These are phyloP conservation scores for Heteropelma amictum DNA, from an alignment of 2,888 invertebrate species.

Conservation along the genomic window DNA sequence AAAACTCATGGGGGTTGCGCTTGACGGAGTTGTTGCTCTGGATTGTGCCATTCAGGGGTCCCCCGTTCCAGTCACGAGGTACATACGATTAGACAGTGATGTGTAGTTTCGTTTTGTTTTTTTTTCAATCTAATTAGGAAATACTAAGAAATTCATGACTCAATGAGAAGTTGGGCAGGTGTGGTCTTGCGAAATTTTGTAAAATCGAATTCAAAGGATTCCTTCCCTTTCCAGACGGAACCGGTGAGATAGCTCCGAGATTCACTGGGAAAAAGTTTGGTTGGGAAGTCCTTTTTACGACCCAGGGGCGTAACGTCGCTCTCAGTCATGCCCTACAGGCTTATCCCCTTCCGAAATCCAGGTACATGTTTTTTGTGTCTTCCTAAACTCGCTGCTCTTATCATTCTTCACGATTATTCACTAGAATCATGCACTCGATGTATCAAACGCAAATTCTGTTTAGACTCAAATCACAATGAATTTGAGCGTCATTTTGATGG, in stretches of 20 bases:
- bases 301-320: slow-evolving; percentile 76
- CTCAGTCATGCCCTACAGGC: slow-evolving; percentile 87
- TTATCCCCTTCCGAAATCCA: slow-evolving; percentile 86
- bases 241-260: slow-evolving; percentile 83
- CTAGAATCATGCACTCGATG: neutral
- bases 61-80: slow-evolving; percentile 85
- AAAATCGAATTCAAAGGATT: too few species aligned
- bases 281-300: slow-evolving; percentile 78
- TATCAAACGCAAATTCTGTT: too few species aligned
- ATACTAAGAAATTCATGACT: neutral
- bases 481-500: too few species aligned
- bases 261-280: slow-evolving; percentile 78
- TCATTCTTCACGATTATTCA: neutral
- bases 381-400: neutral
- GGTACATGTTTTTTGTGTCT: slow-evolving; percentile 79
- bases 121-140: neutral
- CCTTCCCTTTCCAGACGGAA: slow-evolving; percentile 81
- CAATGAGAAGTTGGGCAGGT: neutral
- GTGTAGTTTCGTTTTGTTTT: neutral
- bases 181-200: too few species aligned
- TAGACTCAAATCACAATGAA: too few species aligned
- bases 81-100: slow-evolving; percentile 67
- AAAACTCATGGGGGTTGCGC: slow-evolving; percentile 81
- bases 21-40: slow-evolving; percentile 80
- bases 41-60: slow-evolving; percentile 85